phyloP scores from a whole-genome alignment of 2,113 vertebrate genomes.

The Anoura caudifer region DNA sequence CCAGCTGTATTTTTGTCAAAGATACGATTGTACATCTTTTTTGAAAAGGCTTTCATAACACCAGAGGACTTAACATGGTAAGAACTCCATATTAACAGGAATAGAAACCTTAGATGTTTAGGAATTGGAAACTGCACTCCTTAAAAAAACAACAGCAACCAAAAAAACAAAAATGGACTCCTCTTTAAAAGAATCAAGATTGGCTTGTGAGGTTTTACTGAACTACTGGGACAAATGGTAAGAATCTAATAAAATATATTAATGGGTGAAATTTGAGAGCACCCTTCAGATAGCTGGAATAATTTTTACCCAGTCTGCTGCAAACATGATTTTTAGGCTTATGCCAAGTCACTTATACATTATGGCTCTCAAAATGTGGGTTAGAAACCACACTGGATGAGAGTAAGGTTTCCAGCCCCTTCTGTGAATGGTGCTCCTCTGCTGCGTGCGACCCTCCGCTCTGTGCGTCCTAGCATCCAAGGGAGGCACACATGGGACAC shows the following conservation, averaged over 20 bases:
- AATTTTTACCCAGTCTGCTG: neutral
- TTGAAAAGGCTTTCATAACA: neutral
- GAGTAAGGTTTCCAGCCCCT: neutral
- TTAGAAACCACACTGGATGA: neutral
- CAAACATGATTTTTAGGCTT: neutral
- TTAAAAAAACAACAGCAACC: too few relatives aligned
- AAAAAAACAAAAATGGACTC: neutral
- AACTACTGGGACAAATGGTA: constrained; percentile 11
- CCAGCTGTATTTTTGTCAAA: neutral
- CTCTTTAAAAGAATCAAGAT: neutral
- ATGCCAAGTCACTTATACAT: neutral
- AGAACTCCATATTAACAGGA: neutral
- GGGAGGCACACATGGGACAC: neutral
- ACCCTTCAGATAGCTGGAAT: neutral
- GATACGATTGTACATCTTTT: neutral
- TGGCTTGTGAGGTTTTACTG: neutral
- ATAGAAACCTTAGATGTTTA: neutral
- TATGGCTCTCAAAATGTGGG: neutral
- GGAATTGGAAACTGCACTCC: neutral
- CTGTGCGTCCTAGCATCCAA: neutral
- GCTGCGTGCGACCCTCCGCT: neutral
- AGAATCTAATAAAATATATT: neutral
- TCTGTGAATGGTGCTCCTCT: neutral
- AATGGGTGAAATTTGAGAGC: neutral
- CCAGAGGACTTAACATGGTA: neutral